A percentile compares a stretch with the other conserved stretches of the same genome.
phyloP scores from a whole-genome alignment of 1,140 invertebrate species.

The Drosophila sechellia region DNA sequence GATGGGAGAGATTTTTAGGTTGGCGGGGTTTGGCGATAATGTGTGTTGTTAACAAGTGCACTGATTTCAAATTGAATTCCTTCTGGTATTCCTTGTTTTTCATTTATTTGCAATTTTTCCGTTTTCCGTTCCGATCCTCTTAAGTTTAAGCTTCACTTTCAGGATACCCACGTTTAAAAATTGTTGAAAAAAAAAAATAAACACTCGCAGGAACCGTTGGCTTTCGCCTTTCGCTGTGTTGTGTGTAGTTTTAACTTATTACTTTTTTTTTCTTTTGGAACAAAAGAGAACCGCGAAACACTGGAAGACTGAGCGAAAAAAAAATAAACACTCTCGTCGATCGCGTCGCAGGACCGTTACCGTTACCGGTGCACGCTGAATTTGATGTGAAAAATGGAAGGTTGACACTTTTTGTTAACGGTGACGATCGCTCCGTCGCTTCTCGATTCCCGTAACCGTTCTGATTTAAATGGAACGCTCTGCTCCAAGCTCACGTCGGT shows the following conservation, averaged over 20 bases:
- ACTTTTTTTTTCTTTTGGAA: background rate
- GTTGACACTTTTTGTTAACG: conserved; percentile 76
- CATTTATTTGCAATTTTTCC: background rate
- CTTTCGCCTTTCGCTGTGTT: background rate
- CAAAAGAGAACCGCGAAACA: background rate
- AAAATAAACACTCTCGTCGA: background rate
- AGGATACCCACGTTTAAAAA: conserved; percentile 41
- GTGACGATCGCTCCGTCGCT: conserved; percentile 41
- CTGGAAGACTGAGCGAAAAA: conserved; percentile 4
- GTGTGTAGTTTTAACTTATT: background rate
- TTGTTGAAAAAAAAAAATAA: conserved; percentile 26
- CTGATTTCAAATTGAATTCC: background rate
- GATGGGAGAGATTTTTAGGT: conserved; percentile 2
- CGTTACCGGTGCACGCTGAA: conserved; percentile 75
- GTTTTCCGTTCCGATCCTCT: background rate
- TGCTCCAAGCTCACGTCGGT: conserved; percentile 72
- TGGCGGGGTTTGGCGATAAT: conserved; percentile 18
- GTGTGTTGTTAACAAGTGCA: conserved; percentile 22
- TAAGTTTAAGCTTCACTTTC: background rate
- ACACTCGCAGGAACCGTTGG: conserved; percentile 1
- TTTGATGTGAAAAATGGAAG: conserved; percentile 3
- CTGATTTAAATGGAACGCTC: conserved; percentile 71
- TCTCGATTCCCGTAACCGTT: conserved; percentile 48
- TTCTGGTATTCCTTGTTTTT: background rate
- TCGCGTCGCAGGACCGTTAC: conserved; percentile 72